Conservation (phyloP, 2,888 invertebrate species). For the Apotomis betuletana region DNA sequence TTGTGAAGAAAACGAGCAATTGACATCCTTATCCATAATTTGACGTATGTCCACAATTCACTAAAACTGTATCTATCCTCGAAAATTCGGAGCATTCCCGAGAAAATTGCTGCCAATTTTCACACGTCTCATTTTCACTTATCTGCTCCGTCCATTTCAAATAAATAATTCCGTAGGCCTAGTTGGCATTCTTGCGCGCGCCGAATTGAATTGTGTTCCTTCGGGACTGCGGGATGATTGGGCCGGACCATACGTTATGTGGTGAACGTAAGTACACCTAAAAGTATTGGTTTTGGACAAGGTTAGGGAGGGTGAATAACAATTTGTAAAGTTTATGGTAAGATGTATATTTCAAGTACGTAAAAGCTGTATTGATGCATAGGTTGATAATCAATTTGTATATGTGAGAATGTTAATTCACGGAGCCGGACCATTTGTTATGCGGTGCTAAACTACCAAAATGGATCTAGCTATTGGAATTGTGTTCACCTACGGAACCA, state of each 20-base stretch:
- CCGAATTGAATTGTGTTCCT: conserved; percentile 25
- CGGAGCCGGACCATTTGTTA: too few species aligned
- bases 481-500: too few species aligned
- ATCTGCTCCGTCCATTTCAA: conserved; percentile 29
- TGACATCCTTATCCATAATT: background rate
- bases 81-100: background rate
- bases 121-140: conserved; percentile 25
- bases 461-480: too few species aligned
- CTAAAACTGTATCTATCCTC: background rate
- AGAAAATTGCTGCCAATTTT: conserved; percentile 16
- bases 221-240: background rate
- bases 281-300: background rate
- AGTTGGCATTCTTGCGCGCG: conserved; percentile 20
- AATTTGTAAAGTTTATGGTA: background rate
- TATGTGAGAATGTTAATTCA: too few species aligned
- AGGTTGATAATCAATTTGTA: too few species aligned
- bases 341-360: too few species aligned
- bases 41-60: background rate
- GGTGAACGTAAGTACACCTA: background rate
- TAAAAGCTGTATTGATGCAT: too few species aligned
- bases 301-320: background rate
- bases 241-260: conserved; percentile 1
- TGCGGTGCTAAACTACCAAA: too few species aligned
- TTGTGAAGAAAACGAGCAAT: too few species aligned
- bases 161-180: conserved; percentile 28